Evolutionary conservation across 1,140 invertebrate species (phyloP).

Genomic region (Nomia melanderi): DNA sequence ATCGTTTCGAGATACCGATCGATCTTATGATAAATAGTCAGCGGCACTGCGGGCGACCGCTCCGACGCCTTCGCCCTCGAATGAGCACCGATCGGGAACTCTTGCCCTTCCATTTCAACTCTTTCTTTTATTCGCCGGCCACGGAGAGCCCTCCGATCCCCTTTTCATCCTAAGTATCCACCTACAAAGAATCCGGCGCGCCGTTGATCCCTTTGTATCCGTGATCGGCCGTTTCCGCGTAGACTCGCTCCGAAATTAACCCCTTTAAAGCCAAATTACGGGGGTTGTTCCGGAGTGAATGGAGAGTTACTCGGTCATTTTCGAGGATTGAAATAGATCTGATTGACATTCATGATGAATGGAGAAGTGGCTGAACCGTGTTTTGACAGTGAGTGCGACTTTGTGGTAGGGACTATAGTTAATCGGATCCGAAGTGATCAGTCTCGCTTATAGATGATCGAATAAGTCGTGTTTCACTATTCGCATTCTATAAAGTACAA

Average conservation of each 20-base stretch:
- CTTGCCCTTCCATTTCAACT: slow-evolving; percentile 53
- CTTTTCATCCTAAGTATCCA: slow-evolving; percentile 12
- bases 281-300: not conserved
- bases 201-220: not conserved
- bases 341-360: not conserved
- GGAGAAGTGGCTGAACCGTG: not conserved
- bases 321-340: not conserved
- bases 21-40: slow-evolving; percentile 81
- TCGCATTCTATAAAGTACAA: no score
- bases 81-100: slow-evolving; percentile 43
- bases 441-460: no score
- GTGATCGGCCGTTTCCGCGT: not conserved
- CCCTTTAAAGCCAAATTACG: not conserved
- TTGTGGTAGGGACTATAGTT: no score
- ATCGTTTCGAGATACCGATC: slow-evolving; percentile 79
- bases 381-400: not conserved
- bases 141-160: slow-evolving; percentile 16
- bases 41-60: slow-evolving; percentile 78
- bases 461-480: no score
- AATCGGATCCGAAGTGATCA: no score
- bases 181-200: not conserved
- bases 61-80: slow-evolving; percentile 74
- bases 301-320: not conserved
- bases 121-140: slow-evolving; percentile 53
- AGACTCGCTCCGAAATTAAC: not conserved